Base-by-base conservation (phyloP, 1,140 invertebrate genomes). In the Magallana gigas region DNA sequence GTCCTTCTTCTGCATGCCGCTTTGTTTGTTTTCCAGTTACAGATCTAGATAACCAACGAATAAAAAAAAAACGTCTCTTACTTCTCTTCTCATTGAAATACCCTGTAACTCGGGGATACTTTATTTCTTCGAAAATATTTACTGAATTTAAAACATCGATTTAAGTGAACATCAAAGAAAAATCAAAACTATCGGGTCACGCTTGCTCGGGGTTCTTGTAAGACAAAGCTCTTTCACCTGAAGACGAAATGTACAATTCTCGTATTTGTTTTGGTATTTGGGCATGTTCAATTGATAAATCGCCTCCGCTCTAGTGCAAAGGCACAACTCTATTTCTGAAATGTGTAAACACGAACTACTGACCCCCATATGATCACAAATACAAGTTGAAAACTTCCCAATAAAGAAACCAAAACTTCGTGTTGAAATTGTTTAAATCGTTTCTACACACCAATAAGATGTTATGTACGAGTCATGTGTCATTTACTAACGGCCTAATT, bases 121-220 rank as follows among this genome's bases (percentile, higher is more conserved):
- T 76, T 76, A 36, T 76, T 76, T 76, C 68, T 76, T 29, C 36
- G 23, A 76, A 76, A 76, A 76, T 76, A 76, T 76, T 76, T 76
- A 76, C 68, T 8, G 68, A 76, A 76, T 76, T 76, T 76, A 76
- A 76, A 76, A 76, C 68, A 29, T 76, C 23, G 68, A 29, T 76
- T 76, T 76, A 76, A 76, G 68, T 76, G 68, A 76, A 76, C 68
- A 76, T 76, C 68, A 76, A 76, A 76, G 68, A 29, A 29, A 29
- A 76, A 76, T 76, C 14, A 76, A 29, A 76, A 76, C 18, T 11
- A 76, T 29, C 8, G 68, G 18, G 68, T 36, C 23, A 36, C 23
- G 68, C 23, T 76, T 76, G 68, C 36, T 29, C 68, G 8, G 23
- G 23, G 23, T 48, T 29, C 23, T 76, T 23, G 23, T 29, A 23